Conservation (phyloP, 2,888 invertebrate genomes). For the Plebejus anna region DNA sequence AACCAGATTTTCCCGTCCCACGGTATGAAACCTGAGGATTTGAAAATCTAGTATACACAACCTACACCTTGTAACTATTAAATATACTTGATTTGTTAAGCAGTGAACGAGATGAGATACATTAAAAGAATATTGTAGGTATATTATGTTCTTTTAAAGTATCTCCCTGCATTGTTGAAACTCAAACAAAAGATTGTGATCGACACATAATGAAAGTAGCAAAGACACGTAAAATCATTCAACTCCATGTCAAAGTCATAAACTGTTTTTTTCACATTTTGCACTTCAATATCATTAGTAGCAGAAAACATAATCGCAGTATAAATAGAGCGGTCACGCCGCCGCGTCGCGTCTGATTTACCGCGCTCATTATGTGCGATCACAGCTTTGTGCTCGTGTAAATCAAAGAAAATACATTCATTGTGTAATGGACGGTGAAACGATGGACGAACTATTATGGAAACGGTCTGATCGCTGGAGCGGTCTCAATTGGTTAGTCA, state of each 20-base stretch:
- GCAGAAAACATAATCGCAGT: not conserved
- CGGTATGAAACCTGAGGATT: no score
- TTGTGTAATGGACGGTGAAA: conserved; percentile 12
- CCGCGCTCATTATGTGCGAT: conserved; percentile 12
- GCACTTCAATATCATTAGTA: not conserved
- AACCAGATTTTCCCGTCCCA: no score
- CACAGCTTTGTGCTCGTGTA: conserved; percentile 5
- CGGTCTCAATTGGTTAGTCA: not conserved
- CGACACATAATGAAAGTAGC: no score
- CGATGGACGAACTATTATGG: not conserved
- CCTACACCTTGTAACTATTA: no score
- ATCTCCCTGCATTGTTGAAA: no score
- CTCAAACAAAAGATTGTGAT: no score
- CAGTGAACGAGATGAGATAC: no score
- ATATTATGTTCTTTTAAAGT: no score
- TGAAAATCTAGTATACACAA: no score
- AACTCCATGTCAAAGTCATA: not conserved
- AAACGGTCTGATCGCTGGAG: not conserved
- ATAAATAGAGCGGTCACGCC: not conserved
- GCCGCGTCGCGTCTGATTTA: not conserved
- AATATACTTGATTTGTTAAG: no score
- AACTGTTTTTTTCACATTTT: not conserved
- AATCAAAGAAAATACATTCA: conserved; percentile 25
- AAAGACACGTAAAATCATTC: no score
- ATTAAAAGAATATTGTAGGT: no score